Evolutionary conservation across 2,797 vertebrate genomes (phyloP).

Genomic region (Tokudaia tokunoshimensis): DNA sequence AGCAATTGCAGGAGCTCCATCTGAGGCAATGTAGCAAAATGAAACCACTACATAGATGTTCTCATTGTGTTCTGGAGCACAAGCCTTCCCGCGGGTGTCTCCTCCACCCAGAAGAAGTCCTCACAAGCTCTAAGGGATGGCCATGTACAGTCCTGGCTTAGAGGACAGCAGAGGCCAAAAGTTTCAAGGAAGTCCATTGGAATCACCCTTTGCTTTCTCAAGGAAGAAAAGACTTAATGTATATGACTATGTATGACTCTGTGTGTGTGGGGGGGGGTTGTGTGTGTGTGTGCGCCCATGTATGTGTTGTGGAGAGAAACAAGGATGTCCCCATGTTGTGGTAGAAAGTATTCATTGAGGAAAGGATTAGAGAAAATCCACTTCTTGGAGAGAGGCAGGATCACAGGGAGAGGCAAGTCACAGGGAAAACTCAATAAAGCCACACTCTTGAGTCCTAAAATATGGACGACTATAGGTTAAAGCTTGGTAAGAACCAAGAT

Average conservation of each 20-base stretch:
- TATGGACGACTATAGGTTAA: rapidly evolving
- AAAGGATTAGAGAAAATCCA: not conserved
- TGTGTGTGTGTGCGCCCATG: not conserved
- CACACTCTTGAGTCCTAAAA: not conserved
- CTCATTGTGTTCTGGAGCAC: rapidly evolving
- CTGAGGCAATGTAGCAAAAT: not conserved
- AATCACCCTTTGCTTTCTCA: not conserved
- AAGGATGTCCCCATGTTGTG: not conserved
- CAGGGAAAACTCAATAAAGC: not conserved
- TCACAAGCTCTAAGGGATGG: not conserved
- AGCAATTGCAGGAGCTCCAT: not conserved
- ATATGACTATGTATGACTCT: not conserved
- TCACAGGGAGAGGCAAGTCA: rapidly evolving
- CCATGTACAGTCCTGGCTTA: not conserved
- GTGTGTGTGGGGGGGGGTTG: no score
- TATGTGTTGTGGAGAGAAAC: not conserved
- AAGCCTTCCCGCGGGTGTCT: not conserved
- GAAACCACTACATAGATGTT: not conserved
- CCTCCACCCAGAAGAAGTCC: not conserved
- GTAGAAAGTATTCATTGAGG: not conserved
- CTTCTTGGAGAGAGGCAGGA: not conserved
- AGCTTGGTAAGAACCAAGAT: not conserved
- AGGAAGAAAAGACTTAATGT: not conserved
- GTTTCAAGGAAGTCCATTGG: not conserved
- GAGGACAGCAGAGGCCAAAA: not conserved